Conservation (phyloP, 2,888 invertebrate species). For the Perdita meconis region DNA sequence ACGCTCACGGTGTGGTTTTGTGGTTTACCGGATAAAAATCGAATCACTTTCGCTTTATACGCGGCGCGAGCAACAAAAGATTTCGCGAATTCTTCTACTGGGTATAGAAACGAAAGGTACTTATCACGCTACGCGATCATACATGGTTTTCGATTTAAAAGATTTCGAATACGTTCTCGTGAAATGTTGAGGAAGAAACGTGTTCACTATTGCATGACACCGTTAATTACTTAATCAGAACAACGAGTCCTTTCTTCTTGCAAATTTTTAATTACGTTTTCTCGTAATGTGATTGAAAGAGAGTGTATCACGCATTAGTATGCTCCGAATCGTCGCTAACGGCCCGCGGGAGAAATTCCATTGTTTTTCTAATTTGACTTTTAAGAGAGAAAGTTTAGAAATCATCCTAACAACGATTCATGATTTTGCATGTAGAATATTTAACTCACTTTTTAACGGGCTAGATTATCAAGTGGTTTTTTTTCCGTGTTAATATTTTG, state of each 20-base stretch:
- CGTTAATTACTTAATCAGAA: not conserved
- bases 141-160: no score
- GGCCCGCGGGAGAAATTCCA: constrained; percentile 11
- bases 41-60: constrained; percentile 34
- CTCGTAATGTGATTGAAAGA: not conserved
- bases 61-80: constrained; percentile 2
- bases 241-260: not conserved
- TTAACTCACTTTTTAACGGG: not conserved
- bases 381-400: constrained; percentile 49
- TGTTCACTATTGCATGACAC: no score
- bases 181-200: no score
- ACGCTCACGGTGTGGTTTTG: constrained; percentile 42
- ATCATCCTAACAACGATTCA: not conserved
- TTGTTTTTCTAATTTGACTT: constrained; percentile 29
- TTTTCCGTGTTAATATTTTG: not conserved
- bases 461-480: not conserved
- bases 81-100: not conserved
- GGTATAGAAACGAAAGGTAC: not conserved
- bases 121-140: no score
- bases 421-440: not conserved
- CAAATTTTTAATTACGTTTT: not conserved
- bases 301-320: not conserved
- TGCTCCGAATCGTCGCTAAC: constrained; percentile 1
- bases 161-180: no score
- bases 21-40: constrained; percentile 32